phyloP scores from a whole-genome alignment of 2,888 invertebrate species.

The Drosophila borealis region DNA sequence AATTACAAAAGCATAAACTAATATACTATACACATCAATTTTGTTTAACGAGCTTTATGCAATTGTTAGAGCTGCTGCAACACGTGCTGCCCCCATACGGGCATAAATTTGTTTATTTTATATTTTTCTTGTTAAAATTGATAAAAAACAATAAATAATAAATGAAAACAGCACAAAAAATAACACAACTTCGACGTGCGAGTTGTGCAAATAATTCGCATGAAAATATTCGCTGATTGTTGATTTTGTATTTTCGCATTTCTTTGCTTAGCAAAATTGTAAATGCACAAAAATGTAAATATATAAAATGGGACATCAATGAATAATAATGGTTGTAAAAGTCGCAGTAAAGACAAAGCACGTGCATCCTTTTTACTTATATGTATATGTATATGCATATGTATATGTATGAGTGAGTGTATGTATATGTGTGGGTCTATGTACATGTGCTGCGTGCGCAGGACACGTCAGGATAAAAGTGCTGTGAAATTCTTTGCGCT shows the following conservation, averaged over 20 bases:
- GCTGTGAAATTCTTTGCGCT: conserved; percentile 27
- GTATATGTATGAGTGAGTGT: conserved; percentile 14
- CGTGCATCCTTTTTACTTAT: conserved; percentile 59
- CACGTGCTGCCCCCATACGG: conserved; percentile 39
- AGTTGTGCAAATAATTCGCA: conserved; percentile 38
- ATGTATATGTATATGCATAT: conserved; percentile 8
- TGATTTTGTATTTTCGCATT: conserved; percentile 27
- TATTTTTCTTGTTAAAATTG: conserved; percentile 14
- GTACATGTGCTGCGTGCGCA: conserved; percentile 62
- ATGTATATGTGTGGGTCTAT: conserved; percentile 5
- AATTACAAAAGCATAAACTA: not conserved
- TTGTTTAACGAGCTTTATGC: not conserved
- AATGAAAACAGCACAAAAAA: not conserved
- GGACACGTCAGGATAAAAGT: conserved; percentile 74
- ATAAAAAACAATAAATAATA: not conserved
- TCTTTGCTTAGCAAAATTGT: conserved; percentile 17
- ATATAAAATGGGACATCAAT: not conserved
- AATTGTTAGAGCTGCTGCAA: conserved; percentile 1
- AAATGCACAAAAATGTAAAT: conserved; percentile 57
- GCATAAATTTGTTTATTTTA: conserved; percentile 6
- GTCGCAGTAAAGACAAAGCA: conserved; percentile 45
- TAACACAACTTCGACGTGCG: conserved; percentile 42
- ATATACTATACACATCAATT: not conserved
- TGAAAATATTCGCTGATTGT: conserved; percentile 41
- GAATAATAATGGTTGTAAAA: no score